A percentile compares a stretch with the other conserved stretches of the same genome.
These are phyloP conservation scores for Noctuana brunneofusca DNA, from an alignment of 2,888 invertebrate species.

Conservation along the genomic window DNA sequence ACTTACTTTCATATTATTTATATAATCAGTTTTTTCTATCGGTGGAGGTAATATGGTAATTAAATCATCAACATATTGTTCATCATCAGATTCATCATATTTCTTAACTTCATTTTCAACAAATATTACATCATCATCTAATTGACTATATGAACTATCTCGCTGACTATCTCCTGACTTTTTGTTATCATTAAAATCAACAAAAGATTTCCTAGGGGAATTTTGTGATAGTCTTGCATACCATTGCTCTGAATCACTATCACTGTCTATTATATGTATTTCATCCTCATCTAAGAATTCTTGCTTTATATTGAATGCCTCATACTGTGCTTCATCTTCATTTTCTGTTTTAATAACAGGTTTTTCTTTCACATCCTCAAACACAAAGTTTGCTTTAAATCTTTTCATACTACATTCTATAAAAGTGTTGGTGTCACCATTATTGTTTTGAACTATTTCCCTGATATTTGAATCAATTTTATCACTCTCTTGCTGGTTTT, in stretches of 20 bases:
- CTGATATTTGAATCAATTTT: not conserved
- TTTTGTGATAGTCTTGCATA: conserved; percentile 79
- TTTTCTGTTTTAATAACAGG: conserved; percentile 54
- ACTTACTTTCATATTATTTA: not conserved
- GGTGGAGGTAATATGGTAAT: conserved; percentile 25
- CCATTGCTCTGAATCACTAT: conserved; percentile 80
- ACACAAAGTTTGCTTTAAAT: conserved; percentile 32
- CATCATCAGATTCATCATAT: conserved; percentile 24
- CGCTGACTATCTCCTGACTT: conserved; percentile 45
- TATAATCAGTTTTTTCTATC: conserved; percentile 29
- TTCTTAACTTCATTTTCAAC: conserved; percentile 44
- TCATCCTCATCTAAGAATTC: conserved; percentile 63
- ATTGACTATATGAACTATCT: conserved; percentile 71
- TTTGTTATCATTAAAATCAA: conserved; percentile 44
- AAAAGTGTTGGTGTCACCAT: not conserved
- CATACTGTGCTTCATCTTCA: conserved; percentile 57
- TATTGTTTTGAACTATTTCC: not conserved
- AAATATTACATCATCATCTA: conserved; percentile 51
- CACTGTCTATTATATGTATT: conserved; percentile 72
- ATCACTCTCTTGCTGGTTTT: not conserved
- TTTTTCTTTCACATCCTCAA: conserved; percentile 49
- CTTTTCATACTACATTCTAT: conserved; percentile 8
- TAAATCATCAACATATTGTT: conserved; percentile 37
- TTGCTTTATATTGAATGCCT: conserved; percentile 69
- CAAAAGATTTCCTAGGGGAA: conserved; percentile 67